A percentile compares a stretch with the other conserved stretches of the same genome.
Evolutionary conservation across 2,888 invertebrate genomes (phyloP).

Genomic region (Hydrotaea cyrtoneurina): DNA sequence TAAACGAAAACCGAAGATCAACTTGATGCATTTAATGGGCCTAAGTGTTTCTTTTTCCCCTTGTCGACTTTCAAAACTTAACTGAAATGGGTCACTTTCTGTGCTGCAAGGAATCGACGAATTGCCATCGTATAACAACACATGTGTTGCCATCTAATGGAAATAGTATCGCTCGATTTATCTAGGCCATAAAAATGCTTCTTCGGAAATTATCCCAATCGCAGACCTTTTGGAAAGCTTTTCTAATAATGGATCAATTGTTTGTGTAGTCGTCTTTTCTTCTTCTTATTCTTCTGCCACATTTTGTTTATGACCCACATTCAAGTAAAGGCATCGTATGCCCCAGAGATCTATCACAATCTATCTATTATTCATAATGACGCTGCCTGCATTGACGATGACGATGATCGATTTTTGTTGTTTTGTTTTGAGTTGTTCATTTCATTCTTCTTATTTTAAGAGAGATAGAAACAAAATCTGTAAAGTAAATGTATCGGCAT

Average conservation of each 20-base stretch:
- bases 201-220: too few relatives aligned
- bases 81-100: too few relatives aligned
- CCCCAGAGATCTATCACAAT: background rate
- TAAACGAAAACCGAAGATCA: too few relatives aligned
- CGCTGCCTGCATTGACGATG: constrained; percentile 14
- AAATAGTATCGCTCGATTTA: background rate
- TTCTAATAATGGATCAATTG: constrained; percentile 63
- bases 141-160: background rate
- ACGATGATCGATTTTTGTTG: constrained; percentile 18
- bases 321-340: constrained; percentile 38
- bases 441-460: background rate
- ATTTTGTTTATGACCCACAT: constrained; percentile 57
- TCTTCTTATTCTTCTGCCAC: too few relatives aligned
- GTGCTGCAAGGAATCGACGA: too few relatives aligned
- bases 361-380: constrained; percentile 12
- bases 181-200: background rate
- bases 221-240: constrained; percentile 51
- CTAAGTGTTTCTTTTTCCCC: too few relatives aligned
- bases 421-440: too few relatives aligned
- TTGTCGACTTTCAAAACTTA: too few relatives aligned
- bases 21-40: too few relatives aligned
- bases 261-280: background rate
- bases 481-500: constrained; percentile 49
- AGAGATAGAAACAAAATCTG: too few relatives aligned
- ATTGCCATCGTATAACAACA: too few relatives aligned